Evolutionary conservation across 2,888 invertebrate species (phyloP), one percentile per base, ranked within the genome.

Genomic region (Panopea generosa): DNA sequence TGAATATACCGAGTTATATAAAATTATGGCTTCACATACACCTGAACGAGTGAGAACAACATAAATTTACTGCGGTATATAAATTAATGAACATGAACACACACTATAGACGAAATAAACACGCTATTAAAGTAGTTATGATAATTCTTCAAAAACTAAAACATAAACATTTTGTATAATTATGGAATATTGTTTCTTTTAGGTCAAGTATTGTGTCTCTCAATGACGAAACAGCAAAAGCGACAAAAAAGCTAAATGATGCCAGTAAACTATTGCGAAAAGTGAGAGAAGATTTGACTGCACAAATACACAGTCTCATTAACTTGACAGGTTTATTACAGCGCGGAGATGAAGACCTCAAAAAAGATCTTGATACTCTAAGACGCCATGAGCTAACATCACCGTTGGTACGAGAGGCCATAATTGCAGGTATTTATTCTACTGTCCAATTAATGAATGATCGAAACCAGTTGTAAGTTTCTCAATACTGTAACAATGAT

Each of bases 271-370:
- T 85, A 16, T 74, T 89, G 26, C 76, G 84, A 40, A 75, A 77
- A 18, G 80, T 86, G 2, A 77, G 82, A 24, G 83, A 83, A 24
- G 85, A 75, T 7, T 65, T 89, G 22, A 65, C 69, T 1, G 50
- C 27, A 0, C 85, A 86, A 47, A 61, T 85, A 4, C 75, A 71
- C 27, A 83, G 83, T n/a, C 62, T 87, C n/a, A 67, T 77, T 47
- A 86, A 87, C 67, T 81, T 87, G 9, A 84, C 86, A 7, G 43
- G 53, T 0, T 57, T 84, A 18, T 67, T 89, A n/a, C 81, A 82
- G 16, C 49, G 70, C 16, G 88, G 88, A 1, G 88, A 87, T 53
- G 62, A 75, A 3, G 77, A 82, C 9, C 73, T 89, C 16, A 80
- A 83, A 4, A 61, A 73, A 2, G 89, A 89, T 53, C 70, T 88